Evolutionary conservation across 2,888 invertebrate species (phyloP).

Genomic region (Geotrupes spiniger): DNA sequence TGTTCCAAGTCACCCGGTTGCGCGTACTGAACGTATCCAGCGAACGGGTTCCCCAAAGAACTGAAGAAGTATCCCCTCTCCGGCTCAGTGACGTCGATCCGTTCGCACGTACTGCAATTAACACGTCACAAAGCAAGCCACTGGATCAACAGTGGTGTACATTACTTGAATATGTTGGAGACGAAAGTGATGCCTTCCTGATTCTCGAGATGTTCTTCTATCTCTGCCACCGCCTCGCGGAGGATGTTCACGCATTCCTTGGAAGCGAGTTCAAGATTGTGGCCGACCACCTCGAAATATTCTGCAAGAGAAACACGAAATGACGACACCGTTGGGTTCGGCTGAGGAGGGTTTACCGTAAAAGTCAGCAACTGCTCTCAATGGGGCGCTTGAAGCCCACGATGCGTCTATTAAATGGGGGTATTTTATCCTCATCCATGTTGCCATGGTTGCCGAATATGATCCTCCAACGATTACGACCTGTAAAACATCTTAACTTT

Average conservation of each 20-base stretch:
- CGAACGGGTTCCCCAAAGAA: slow-evolving; percentile 19
- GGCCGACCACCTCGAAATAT: slow-evolving; percentile 55
- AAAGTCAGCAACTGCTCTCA: slow-evolving; percentile 58
- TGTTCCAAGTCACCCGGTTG: slow-evolving; percentile 11
- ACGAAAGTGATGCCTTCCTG: slow-evolving; percentile 3
- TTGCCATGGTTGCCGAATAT: slow-evolving; percentile 60
- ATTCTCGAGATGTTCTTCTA: slow-evolving; percentile 42
- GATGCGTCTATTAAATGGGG: slow-evolving; percentile 59
- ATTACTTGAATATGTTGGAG: not conserved
- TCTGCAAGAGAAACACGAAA: slow-evolving; percentile 51
- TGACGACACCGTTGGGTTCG: too few relatives aligned
- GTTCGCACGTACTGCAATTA: slow-evolving; percentile 49
- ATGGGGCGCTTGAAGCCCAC: slow-evolving; percentile 60
- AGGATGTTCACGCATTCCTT: slow-evolving; percentile 50
- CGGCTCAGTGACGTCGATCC: slow-evolving; percentile 36
- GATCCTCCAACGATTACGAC: slow-evolving; percentile 58
- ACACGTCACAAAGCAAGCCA: not conserved
- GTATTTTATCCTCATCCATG: slow-evolving; percentile 59
- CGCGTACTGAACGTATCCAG: slow-evolving; percentile 27
- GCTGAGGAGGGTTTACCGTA: slow-evolving; percentile 46
- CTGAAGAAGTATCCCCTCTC: slow-evolving; percentile 25
- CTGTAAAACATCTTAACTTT: slow-evolving; percentile 22
- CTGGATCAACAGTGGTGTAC: not conserved
- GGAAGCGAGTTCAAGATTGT: slow-evolving; percentile 48
- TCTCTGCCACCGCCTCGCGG: slow-evolving; percentile 44